Percentiles rank a stretch among this genome's conserved stretches.
These are phyloP conservation scores for Rhipidura dahli DNA, from an alignment of 2,113 vertebrate species.

Conservation along the genomic window DNA sequence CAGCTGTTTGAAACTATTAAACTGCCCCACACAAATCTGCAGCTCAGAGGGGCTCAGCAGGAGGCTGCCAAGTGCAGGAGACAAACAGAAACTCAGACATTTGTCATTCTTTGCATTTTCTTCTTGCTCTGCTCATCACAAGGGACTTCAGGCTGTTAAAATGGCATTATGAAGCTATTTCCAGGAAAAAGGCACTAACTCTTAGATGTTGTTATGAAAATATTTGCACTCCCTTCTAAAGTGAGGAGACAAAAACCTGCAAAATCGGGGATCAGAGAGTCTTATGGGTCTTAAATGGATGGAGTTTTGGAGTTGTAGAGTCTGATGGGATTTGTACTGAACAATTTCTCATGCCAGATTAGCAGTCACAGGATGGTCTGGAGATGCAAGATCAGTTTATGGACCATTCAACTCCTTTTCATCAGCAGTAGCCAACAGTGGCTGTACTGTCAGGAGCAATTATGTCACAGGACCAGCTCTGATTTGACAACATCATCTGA, in stretches of 20 bases:
- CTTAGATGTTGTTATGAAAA: background rate
- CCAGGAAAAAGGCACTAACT: background rate
- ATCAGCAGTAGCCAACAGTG: background rate
- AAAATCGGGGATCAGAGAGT: background rate
- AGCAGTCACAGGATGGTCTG: background rate
- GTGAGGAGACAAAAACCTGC: background rate
- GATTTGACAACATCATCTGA: background rate
- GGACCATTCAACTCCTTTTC: background rate
- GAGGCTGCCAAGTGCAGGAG: background rate
- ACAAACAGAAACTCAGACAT: background rate
- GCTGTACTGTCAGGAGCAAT: rapidly evolving
- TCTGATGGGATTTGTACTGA: background rate
- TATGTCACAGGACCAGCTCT: background rate
- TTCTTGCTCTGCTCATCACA: background rate
- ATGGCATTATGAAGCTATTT: background rate
- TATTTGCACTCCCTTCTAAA: background rate
- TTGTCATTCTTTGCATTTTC: background rate
- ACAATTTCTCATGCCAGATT: background rate
- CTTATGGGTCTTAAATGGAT: background rate
- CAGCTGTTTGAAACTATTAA: background rate
- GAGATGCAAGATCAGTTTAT: background rate
- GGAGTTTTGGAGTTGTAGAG: background rate
- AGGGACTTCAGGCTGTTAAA: background rate
- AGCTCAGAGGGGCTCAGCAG: background rate
- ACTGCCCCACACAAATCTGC: background rate